phyloP scores from a whole-genome alignment of 2,797 vertebrate species.

The Lophius americanus region DNA sequence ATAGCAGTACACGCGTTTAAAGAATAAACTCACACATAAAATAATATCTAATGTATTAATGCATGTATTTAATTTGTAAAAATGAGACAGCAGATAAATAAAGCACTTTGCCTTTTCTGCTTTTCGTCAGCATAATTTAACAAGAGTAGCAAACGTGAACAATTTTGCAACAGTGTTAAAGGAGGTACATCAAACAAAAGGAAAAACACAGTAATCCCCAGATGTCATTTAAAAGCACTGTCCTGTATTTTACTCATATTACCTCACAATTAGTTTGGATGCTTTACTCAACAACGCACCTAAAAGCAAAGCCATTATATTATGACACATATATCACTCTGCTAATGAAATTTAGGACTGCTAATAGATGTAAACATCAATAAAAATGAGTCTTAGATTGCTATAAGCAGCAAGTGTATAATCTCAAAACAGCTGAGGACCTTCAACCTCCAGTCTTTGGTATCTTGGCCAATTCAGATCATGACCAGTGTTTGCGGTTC shows the following conservation, averaged over 20 bases:
- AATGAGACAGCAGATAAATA: conserved; percentile 51
- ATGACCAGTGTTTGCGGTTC: conserved; percentile 25
- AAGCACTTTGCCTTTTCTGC: conserved; percentile 31
- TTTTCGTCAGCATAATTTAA: conserved; percentile 70
- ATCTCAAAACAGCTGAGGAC: conserved; percentile 18
- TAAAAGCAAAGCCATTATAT: conserved; percentile 27
- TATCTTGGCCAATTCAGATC: no score
- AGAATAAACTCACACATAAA: conserved; percentile 44
- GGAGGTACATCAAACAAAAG: conserved; percentile 52
- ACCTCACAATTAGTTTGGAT: conserved; percentile 50
- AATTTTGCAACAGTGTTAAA: conserved; percentile 61
- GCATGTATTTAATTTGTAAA: conserved; percentile 34
- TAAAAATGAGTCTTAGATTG: no score
- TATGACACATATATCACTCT: conserved; percentile 30
- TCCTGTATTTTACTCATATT: conserved; percentile 28
- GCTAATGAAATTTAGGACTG: conserved; percentile 31
- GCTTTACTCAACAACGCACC: conserved; percentile 39
- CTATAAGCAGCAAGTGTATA: neutral
- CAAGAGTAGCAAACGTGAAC: conserved; percentile 59
- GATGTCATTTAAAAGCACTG: conserved; percentile 32
- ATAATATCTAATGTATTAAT: conserved; percentile 46
- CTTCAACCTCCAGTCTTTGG: conserved; percentile 4
- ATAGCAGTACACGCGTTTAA: conserved; percentile 20
- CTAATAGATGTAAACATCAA: conserved; percentile 1
- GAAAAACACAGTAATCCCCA: conserved; percentile 42